Conservation (phyloP, 2,113 vertebrate species). For the Psilopsiagon aurifrons region DNA sequence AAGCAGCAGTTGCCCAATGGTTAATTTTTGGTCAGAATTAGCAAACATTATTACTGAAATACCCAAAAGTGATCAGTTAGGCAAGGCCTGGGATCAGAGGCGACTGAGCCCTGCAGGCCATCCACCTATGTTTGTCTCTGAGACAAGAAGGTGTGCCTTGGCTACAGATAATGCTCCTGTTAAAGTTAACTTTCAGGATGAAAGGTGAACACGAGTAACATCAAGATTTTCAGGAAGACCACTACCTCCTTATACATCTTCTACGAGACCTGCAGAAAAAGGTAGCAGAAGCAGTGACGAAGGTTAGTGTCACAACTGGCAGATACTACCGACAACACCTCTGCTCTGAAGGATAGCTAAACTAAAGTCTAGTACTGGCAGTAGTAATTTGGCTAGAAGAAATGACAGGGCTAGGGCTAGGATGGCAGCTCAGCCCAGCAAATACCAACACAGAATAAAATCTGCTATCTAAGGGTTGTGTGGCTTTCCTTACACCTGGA, state of each 20-base stretch:
- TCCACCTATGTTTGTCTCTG: neutral
- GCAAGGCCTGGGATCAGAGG: neutral
- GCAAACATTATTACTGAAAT: neutral
- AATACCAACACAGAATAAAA: neutral
- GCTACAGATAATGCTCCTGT: neutral
- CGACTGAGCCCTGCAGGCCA: neutral
- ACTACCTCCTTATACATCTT: neutral
- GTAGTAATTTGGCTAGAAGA: neutral
- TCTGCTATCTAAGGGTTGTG: neutral
- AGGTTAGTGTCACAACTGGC: neutral
- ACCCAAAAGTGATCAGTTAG: neutral
- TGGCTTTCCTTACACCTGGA: neutral
- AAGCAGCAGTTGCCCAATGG: neutral
- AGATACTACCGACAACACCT: neutral
- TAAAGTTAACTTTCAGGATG: neutral
- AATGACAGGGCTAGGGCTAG: neutral
- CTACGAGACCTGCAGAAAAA: neutral
- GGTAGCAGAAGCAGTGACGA: neutral
- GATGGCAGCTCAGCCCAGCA: neutral
- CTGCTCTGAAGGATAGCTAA: neutral
- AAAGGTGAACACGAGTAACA: neutral
- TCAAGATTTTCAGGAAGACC: neutral
- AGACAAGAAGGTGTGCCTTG: neutral
- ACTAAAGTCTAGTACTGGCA: neutral
- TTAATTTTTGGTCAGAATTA: neutral